Evolutionary conservation across 2,113 vertebrate species (phyloP).

Genomic region (Bambusicola thoracicus): DNA sequence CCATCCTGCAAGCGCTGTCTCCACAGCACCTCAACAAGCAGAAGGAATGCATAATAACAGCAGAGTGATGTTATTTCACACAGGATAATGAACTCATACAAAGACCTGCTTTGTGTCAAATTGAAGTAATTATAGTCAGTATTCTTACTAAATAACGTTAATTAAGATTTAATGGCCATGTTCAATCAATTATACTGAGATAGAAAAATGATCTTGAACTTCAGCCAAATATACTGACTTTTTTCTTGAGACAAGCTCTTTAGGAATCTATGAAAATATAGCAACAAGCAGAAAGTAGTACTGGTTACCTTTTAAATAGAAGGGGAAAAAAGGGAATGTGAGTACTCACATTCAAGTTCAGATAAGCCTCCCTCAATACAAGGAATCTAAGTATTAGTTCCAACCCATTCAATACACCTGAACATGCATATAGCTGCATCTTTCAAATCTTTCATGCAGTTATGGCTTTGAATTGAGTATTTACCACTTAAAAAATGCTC

Average conservation of each 20-base stretch:
- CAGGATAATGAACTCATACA: not conserved
- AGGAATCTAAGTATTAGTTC: not conserved
- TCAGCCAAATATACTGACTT: not conserved
- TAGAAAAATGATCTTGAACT: not conserved
- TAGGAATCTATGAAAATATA: slow-evolving; percentile 49
- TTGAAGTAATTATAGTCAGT: not conserved
- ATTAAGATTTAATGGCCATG: not conserved
- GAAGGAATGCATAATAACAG: not conserved
- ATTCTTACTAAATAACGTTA: not conserved
- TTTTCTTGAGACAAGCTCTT: not conserved
- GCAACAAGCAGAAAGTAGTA: slow-evolving; percentile 67
- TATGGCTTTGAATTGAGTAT: not conserved
- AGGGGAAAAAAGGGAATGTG: slow-evolving; percentile 80
- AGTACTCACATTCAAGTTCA: slow-evolving; percentile 59
- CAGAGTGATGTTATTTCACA: not conserved
- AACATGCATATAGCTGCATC: not conserved
- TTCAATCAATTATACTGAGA: not conserved
- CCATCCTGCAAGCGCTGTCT: not conserved
- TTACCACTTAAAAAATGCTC: not conserved
- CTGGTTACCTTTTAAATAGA: slow-evolving; percentile 72
- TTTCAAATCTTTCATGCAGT: not conserved
- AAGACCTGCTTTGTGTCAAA: not conserved
- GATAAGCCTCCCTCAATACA: not conserved
- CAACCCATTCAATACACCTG: not conserved
- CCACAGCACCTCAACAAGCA: not conserved